A percentile compares a stretch with the other conserved stretches of the same genome.
phyloP scores from a whole-genome alignment of 2,113 vertebrate species.

The Silurus asotus region DNA sequence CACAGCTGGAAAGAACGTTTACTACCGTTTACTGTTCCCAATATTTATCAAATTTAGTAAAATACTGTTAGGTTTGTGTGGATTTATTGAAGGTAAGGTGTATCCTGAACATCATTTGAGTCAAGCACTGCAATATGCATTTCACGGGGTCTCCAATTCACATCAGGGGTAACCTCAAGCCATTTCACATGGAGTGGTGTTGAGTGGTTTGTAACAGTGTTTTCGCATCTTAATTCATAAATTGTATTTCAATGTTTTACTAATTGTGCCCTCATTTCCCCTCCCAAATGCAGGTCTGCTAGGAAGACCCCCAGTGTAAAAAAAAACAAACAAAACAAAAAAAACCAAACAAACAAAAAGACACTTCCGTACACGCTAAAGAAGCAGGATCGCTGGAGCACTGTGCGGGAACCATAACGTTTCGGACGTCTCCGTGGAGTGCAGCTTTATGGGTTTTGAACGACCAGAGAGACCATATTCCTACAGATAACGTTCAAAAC shows the following conservation, averaged over 20 bases:
- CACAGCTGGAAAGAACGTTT: neutral
- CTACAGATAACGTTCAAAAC: neutral
- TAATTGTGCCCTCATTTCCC: neutral
- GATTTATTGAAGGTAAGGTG: neutral
- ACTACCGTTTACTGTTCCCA: neutral
- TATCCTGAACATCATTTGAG: neutral
- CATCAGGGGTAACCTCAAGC: neutral
- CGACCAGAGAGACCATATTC: neutral
- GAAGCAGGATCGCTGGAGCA: neutral
- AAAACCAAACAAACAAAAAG: neutral
- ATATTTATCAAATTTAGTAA: neutral
- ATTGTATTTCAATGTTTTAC: neutral
- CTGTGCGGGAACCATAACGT: neutral
- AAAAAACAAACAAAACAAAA: neutral
- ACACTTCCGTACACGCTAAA: neutral
- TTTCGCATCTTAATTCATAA: neutral
- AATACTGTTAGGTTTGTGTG: no score
- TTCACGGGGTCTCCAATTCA: no score
- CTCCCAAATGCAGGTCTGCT: neutral
- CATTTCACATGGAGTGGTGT: neutral
- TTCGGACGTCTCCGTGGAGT: slow-evolving; percentile 12
- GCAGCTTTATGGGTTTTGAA: slow-evolving; percentile 11
- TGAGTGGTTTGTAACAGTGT: neutral
- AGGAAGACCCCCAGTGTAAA: neutral
- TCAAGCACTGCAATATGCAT: no score